Conservation (phyloP, 1,140 invertebrate genomes). For the Sitophilus oryzae region DNA sequence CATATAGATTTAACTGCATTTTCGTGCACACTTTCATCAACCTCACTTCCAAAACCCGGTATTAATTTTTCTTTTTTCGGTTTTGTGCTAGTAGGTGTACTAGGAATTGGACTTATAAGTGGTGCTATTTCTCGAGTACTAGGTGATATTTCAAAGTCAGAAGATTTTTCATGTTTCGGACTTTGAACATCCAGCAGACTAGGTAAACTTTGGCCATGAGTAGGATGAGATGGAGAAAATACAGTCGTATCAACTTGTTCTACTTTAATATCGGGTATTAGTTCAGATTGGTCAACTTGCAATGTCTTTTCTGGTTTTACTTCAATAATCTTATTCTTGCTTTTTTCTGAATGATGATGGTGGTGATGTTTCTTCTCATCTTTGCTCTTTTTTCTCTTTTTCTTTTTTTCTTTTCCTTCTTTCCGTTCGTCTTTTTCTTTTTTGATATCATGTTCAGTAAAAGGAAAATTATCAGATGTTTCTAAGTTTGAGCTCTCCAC, state of each 20-base stretch:
- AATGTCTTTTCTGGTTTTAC: conserved; percentile 22
- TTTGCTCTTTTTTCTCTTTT: conserved; percentile 75
- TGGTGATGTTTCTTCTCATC: conserved; percentile 68
- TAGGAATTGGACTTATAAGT: conserved; percentile 53
- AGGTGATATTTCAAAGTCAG: conserved; percentile 42
- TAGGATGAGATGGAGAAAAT: conserved; percentile 5
- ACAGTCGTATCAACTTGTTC: conserved; percentile 8
- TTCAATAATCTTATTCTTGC: conserved; percentile 37
- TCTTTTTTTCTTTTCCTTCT: conserved; percentile 70
- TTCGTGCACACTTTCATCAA: conserved; percentile 69
- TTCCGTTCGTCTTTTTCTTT: conserved; percentile 44
- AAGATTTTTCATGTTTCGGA: conserved; percentile 40
- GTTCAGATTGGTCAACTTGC: background rate
- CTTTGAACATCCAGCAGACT: conserved; percentile 35
- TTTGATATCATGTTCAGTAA: conserved; percentile 46
- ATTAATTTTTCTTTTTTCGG: conserved; percentile 56
- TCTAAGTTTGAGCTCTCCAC: conserved; percentile 30
- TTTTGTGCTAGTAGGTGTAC: conserved; percentile 45
- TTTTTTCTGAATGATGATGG: conserved; percentile 47
- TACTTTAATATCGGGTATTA: conserved; percentile 26
- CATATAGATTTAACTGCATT: conserved; percentile 72
- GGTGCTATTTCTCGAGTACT: conserved; percentile 43
- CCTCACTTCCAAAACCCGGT: conserved; percentile 61
- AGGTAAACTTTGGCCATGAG: conserved; percentile 34
- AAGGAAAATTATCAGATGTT: conserved; percentile 50